These are phyloP conservation scores for Physocephala rufipes DNA, from an alignment of 2,888 invertebrate species.

Conservation along the genomic window DNA sequence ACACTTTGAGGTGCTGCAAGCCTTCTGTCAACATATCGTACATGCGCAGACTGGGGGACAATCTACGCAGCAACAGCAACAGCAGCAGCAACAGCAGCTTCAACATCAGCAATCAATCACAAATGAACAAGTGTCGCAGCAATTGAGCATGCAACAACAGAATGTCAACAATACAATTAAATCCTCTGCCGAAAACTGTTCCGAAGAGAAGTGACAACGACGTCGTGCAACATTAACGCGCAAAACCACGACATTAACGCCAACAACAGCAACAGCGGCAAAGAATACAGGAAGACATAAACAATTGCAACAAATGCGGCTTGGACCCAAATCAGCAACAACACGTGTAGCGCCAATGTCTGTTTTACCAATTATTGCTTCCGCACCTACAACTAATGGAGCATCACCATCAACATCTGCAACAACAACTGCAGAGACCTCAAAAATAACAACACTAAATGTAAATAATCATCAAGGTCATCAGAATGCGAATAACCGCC, in stretches of 20 bases:
- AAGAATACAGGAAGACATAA: conserved; percentile 52
- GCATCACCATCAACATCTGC: conserved; percentile 53
- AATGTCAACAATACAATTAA: conserved; percentile 45
- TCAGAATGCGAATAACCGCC: conserved; percentile 50
- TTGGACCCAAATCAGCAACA: conserved; percentile 43
- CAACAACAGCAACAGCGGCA: conserved; percentile 51
- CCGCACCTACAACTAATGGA: conserved; percentile 44
- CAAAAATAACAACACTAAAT: conserved; percentile 48
- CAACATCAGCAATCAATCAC: conserved; percentile 42
- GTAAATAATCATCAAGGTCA: conserved; percentile 57
- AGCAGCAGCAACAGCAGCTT: conserved; percentile 41
- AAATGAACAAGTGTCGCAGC: conserved; percentile 48
- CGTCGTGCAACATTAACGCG: conserved; percentile 49
- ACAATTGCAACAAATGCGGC: conserved; percentile 48
- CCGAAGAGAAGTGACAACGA: conserved; percentile 66
- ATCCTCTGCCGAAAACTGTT: conserved; percentile 51
- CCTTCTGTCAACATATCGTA: conserved; percentile 68
- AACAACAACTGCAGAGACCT: conserved; percentile 43
- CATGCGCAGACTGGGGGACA: conserved; percentile 54
- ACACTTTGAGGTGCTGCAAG: conserved; percentile 80
- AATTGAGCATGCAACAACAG: conserved; percentile 38
- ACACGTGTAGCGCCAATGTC: conserved; percentile 44
- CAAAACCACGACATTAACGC: conserved; percentile 34
- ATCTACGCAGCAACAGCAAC: conserved; percentile 47
- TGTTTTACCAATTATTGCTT: conserved; percentile 40